Base-by-base conservation (phyloP, 2,113 vertebrate species). In the Stigmatopora nigra region DNA sequence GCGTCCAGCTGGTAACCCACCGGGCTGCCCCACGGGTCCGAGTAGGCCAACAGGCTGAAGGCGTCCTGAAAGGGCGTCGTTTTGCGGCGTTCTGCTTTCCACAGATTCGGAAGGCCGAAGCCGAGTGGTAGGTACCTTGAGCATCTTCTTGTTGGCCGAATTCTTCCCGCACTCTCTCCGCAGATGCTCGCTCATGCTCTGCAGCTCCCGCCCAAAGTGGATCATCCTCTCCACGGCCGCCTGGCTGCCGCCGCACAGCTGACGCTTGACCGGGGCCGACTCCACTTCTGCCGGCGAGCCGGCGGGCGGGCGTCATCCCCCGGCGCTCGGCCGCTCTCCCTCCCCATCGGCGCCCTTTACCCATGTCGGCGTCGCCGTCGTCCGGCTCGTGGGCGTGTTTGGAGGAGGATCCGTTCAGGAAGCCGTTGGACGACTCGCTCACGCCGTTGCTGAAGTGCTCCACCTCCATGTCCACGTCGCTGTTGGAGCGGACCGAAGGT, bases 161-260 rank as follows among this genome's bases (percentile, higher is more conserved):
- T 97, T 98, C 90, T 98, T 98, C 85, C 97, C 96, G 64, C 94
- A 95, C 78, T 98, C 94, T 60, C 95, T 92, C 80, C 97, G 93
- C 41, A 99, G 91, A n/a, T 95, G 95, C 77, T 98, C 95, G 0
- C 96, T 98, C 96, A 98, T 97, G 4, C 94, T 94, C 87, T 98
- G 97, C 58, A 99, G 84, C 84, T 99, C 97, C 79, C 97, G 91
- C 72, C 97, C 97, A 67, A 99, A 99, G 70, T 96, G 95, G 88
- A 99, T 98, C 97, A 99, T 99, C 61, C 95, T 92, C 86, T 99
- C 97, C 15, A 99, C 94, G 65, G 97, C 97, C 0, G 96, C 96
- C 78, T 98, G 95, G 86, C 97, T 99, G 58, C 97, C 97, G 4
- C 97, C 97, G 15, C 97, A 99, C 6, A 99, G 83, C 87, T 99